A percentile compares a stretch with the other conserved stretches of the same genome.
phyloP scores from a whole-genome alignment of 2,113 vertebrate species.

The Cebus imitator region DNA sequence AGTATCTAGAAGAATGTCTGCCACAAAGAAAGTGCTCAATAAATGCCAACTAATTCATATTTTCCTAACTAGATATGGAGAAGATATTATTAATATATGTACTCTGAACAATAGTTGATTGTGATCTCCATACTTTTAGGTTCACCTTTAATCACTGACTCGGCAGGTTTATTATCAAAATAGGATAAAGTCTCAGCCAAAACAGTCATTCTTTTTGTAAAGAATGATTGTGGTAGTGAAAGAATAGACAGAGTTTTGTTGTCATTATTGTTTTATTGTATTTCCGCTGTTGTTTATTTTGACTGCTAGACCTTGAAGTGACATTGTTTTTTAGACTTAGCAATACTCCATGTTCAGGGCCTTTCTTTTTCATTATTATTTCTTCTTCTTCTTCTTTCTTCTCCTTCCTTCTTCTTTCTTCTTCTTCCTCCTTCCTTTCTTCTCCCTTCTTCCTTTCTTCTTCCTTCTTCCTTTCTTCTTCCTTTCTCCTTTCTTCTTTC shows the following conservation, averaged over 20 bases:
- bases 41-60: not conserved
- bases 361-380: too few relatives aligned
- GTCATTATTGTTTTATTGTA: not conserved
- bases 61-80: not conserved
- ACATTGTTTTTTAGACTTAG: not conserved
- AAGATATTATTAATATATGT: not conserved
- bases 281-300: not conserved
- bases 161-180: not conserved
- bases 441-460: too few relatives aligned
- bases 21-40: not conserved
- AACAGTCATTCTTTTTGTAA: not conserved
- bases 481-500: too few relatives aligned
- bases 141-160: not conserved
- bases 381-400: too few relatives aligned
- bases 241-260: not conserved
- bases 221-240: not conserved
- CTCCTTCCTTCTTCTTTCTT: too few relatives aligned
- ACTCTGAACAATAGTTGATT: not conserved
- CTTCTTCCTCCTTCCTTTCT: too few relatives aligned
- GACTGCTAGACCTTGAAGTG: not conserved
- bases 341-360: not conserved
- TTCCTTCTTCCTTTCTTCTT: too few relatives aligned
- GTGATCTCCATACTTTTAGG: not conserved
- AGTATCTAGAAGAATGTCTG: not conserved
- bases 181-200: not conserved